Evolutionary conservation across 2,113 vertebrate genomes (phyloP).

Genomic region (Clupea harengus): DNA sequence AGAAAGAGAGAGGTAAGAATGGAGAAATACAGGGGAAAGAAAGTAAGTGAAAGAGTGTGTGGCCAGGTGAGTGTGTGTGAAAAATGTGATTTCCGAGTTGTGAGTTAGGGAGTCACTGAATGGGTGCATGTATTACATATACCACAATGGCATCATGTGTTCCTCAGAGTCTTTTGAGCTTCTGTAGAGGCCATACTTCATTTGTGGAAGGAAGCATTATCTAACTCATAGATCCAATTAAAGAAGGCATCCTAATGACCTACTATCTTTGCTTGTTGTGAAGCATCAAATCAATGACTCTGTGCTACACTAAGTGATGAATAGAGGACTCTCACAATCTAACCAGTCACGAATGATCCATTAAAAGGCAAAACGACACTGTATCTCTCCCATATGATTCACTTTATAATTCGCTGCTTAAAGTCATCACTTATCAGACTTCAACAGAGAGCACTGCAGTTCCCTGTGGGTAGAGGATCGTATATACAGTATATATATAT

Average conservation of each 20-base stretch:
- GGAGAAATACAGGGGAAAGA: too few species aligned
- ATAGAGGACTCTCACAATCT: background rate
- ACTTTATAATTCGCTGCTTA: background rate
- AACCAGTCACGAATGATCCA: background rate
- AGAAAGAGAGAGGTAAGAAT: too few species aligned
- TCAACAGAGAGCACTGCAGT: background rate
- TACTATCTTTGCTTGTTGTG: background rate
- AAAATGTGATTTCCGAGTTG: too few species aligned
- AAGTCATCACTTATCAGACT: background rate
- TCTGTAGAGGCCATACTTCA: too few species aligned
- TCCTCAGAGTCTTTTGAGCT: too few species aligned
- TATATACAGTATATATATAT: background rate
- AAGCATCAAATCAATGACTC: background rate
- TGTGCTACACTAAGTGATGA: background rate
- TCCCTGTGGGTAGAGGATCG: background rate
- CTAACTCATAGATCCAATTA: too few species aligned
- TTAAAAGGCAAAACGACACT: background rate
- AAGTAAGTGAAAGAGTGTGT: too few species aligned
- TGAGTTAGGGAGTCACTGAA: too few species aligned
- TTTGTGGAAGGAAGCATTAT: too few species aligned
- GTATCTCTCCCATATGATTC: background rate
- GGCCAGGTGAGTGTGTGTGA: too few species aligned
- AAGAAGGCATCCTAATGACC: background rate
- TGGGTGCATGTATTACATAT: too few species aligned
- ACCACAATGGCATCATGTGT: too few species aligned